These are phyloP conservation scores for Crotalus tigris DNA, from an alignment of 2,113 vertebrate genomes.

Conservation along the genomic window DNA sequence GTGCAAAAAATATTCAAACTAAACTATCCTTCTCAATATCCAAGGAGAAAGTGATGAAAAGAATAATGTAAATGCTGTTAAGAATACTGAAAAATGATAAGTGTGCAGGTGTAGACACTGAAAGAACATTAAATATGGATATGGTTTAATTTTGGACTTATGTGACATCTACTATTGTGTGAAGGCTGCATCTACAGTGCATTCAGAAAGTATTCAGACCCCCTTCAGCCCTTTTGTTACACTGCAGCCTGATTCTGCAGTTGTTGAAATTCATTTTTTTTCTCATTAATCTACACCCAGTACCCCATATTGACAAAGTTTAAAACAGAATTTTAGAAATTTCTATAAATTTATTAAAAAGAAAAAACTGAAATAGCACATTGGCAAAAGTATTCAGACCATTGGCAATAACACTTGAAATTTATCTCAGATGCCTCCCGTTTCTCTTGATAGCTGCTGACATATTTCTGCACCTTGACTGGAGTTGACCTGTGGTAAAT, in stretches of 20 bases:
- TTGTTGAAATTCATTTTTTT: background rate
- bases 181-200: no score
- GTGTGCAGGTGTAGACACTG: background rate
- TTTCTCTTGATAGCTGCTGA: background rate
- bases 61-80: background rate
- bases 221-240: no score
- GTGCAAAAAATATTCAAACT: background rate
- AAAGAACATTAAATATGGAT: background rate
- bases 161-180: no score
- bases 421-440: background rate
- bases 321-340: background rate
- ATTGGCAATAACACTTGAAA: background rate
- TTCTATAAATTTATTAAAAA: background rate
- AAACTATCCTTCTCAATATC: background rate
- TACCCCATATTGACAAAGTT: background rate
- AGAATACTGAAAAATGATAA: background rate
- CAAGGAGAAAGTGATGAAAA: background rate
- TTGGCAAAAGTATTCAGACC: background rate
- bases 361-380: background rate
- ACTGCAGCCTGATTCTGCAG: background rate
- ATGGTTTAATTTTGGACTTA: background rate
- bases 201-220: no score
- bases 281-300: background rate
- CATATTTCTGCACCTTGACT: background rate
- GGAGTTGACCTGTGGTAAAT: background rate